Conservation (phyloP, 2,797 vertebrate species). For the Cuculus canorus region DNA sequence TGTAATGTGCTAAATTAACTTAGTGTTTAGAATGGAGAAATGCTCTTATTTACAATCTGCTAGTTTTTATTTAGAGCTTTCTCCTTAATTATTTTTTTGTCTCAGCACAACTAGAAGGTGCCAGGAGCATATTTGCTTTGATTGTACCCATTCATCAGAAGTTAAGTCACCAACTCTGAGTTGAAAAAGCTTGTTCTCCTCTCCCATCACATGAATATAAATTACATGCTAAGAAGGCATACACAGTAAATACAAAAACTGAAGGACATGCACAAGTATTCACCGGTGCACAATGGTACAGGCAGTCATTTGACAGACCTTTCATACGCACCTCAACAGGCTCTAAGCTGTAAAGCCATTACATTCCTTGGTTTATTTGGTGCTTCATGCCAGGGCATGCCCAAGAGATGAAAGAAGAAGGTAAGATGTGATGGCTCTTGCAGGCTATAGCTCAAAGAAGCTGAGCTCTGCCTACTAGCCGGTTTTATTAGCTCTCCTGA, state of each 20-base stretch:
- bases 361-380: background rate
- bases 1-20: background rate
- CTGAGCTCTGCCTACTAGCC: background rate
- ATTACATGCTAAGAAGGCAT: background rate
- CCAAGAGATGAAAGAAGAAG: background rate
- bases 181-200: background rate
- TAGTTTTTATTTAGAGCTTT: background rate
- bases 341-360: background rate
- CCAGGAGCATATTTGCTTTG: conserved; percentile 10
- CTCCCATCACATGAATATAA: background rate
- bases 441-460: background rate
- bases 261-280: background rate
- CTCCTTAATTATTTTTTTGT: background rate
- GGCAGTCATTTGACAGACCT: background rate
- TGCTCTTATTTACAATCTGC: background rate
- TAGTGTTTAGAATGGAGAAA: background rate
- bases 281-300: rapidly evolving
- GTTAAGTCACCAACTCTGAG: background rate
- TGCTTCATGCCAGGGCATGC: background rate
- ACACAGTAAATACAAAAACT: background rate
- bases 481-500: background rate
- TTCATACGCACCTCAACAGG: background rate
- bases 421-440: rapidly evolving
- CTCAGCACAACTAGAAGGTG: conserved; percentile 10
- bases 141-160: background rate